Conservation (phyloP, 2,113 vertebrate genomes). For the Anhinga anhinga region DNA sequence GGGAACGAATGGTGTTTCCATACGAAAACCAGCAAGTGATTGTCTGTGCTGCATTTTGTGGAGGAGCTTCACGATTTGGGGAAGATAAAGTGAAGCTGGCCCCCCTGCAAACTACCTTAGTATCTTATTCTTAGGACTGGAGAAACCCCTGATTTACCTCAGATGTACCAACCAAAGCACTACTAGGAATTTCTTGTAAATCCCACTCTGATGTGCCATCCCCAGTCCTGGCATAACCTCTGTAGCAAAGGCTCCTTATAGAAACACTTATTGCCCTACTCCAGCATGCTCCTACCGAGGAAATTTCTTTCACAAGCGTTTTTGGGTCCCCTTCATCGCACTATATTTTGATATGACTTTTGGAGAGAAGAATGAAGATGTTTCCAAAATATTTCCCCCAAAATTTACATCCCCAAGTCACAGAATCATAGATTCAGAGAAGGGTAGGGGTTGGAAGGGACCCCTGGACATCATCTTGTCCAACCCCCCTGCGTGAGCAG, state of each 20-base stretch:
- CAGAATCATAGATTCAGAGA: too few species aligned
- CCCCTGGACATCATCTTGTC: too few species aligned
- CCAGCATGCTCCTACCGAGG: background rate
- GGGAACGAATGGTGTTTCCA: accelerated
- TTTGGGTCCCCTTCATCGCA: background rate
- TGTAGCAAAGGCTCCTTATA: background rate
- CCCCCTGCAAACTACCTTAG: background rate
- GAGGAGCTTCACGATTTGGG: background rate
- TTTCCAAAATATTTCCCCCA: background rate
- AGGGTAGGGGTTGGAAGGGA: too few species aligned
- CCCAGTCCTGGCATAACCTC: background rate
- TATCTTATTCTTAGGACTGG: background rate
- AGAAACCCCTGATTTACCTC: accelerated
- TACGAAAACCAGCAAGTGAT: accelerated
- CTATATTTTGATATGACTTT: background rate
- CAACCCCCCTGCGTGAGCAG: too few species aligned
- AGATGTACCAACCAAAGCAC: accelerated
- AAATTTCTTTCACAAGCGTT: background rate
- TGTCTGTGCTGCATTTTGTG: accelerated
- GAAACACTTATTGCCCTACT: background rate
- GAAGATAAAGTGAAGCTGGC: background rate
- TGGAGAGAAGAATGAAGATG: background rate
- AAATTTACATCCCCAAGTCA: background rate
- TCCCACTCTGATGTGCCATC: background rate
- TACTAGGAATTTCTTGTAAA: background rate